These are phyloP conservation scores for Chaetodon auriga DNA, from an alignment of 2,113 vertebrate genomes.

Conservation along the genomic window DNA sequence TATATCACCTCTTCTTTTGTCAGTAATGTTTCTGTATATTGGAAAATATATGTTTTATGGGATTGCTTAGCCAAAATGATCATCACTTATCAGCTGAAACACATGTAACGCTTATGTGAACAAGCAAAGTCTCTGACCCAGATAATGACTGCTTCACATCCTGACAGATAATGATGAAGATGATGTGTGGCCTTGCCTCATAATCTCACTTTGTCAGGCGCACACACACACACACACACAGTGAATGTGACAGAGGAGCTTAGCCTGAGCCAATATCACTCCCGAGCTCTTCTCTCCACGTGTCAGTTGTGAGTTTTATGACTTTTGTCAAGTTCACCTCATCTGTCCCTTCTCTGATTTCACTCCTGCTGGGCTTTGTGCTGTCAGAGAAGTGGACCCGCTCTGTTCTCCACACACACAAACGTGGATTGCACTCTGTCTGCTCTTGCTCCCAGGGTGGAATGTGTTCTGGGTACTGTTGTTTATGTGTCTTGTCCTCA, in stretches of 20 bases:
- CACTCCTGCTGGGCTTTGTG: constrained; percentile 55
- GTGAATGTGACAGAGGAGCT: constrained; percentile 22
- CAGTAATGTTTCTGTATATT: background rate
- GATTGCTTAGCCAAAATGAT: constrained; percentile 4
- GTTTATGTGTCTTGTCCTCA: constrained; percentile 78
- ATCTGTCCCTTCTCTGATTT: constrained; percentile 55
- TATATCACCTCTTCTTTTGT: background rate
- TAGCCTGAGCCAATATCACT: constrained; percentile 20
- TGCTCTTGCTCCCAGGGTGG: constrained; percentile 59
- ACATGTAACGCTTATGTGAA: constrained; percentile 28
- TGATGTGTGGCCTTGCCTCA: constrained; percentile 35
- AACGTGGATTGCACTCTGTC: constrained; percentile 21
- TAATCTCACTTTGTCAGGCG: constrained; percentile 38
- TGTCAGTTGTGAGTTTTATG: constrained; percentile 60
- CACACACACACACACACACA: background rate
- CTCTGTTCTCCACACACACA: constrained; percentile 22
- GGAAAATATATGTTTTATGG: background rate
- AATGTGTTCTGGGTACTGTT: constrained; percentile 55
- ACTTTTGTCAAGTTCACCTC: constrained; percentile 75
- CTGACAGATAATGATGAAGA: constrained; percentile 37
- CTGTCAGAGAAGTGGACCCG: constrained; percentile 42
- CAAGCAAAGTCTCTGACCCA: constrained; percentile 39
- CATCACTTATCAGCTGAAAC: constrained; percentile 25
- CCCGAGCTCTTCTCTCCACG: background rate
- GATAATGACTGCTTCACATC: constrained; percentile 15